These are phyloP conservation scores for Caenorhabditis macrosperma DNA, from an alignment of 2,888 invertebrate genomes.

Conservation along the genomic window DNA sequence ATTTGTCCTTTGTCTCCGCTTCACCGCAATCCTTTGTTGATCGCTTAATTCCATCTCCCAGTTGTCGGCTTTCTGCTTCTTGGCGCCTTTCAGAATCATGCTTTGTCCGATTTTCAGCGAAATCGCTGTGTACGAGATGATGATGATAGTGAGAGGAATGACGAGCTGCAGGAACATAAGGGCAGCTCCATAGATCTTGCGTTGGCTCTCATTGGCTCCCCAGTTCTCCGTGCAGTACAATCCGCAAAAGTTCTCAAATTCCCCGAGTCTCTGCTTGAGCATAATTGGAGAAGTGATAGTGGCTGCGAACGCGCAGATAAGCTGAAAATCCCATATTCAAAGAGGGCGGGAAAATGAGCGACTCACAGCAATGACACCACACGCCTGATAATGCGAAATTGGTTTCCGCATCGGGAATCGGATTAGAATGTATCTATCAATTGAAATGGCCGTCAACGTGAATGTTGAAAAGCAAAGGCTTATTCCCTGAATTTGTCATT, in stretches of 20 bases:
- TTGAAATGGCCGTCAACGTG: constrained; percentile 77
- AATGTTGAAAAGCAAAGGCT: constrained; percentile 77
- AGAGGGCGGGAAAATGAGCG: not conserved
- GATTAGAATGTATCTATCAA: constrained; percentile 76
- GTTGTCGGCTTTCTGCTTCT: constrained; percentile 67
- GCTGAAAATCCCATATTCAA: constrained; percentile 52
- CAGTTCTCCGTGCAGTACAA: constrained; percentile 73
- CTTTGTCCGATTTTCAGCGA: constrained; percentile 77
- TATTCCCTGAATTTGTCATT: constrained; percentile 61
- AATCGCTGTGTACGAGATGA: constrained; percentile 78
- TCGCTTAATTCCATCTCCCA: constrained; percentile 74
- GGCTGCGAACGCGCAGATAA: constrained; percentile 71
- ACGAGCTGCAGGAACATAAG: constrained; percentile 77
- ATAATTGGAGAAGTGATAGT: constrained; percentile 73
- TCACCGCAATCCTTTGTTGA: constrained; percentile 76
- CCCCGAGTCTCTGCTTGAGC: constrained; percentile 73
- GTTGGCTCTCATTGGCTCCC: constrained; percentile 63
- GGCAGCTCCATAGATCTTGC: constrained; percentile 75
- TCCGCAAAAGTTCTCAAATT: constrained; percentile 75
- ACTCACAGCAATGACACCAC: constrained; percentile 72
- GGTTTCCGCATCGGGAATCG: constrained; percentile 79
- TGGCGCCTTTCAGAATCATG: constrained; percentile 74
- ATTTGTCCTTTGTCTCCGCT: constrained; percentile 77
- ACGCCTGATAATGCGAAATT: constrained; percentile 73
- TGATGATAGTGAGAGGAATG: constrained; percentile 77